These are phyloP conservation scores for Petaurus breviceps DNA, from an alignment of 2,113 vertebrate species.

Conservation along the genomic window DNA sequence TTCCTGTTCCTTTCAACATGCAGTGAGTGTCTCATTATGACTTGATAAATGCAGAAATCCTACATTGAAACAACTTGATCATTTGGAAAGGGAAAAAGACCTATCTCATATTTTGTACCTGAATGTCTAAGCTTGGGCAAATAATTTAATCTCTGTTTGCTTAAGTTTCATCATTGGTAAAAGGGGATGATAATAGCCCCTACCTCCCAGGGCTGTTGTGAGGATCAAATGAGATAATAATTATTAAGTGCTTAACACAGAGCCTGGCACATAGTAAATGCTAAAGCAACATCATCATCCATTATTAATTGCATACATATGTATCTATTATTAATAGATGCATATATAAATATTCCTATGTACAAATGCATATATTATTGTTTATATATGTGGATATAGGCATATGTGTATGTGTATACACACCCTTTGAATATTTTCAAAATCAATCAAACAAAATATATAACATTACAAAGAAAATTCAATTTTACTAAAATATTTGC, in stretches of 20 bases:
- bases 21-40: background rate
- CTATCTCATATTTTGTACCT: background rate
- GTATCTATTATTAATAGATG: no score
- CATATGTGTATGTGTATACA: background rate
- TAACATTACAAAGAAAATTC: background rate
- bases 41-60: background rate
- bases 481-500: background rate
- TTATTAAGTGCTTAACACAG: background rate
- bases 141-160: background rate
- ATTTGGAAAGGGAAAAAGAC: background rate
- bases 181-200: background rate
- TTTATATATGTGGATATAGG: background rate
- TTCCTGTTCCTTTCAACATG: background rate
- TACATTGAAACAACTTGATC: background rate
- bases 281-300: background rate
- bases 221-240: background rate
- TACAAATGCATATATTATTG: no score
- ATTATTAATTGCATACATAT: no score
- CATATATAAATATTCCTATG: no score
- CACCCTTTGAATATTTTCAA: background rate
- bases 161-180: background rate
- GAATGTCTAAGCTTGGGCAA: background rate
- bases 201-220: no score
- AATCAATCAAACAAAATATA: background rate
- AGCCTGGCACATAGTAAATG: background rate